These are phyloP conservation scores for Octodon degus DNA, from an alignment of 2,113 vertebrate genomes.

Conservation along the genomic window DNA sequence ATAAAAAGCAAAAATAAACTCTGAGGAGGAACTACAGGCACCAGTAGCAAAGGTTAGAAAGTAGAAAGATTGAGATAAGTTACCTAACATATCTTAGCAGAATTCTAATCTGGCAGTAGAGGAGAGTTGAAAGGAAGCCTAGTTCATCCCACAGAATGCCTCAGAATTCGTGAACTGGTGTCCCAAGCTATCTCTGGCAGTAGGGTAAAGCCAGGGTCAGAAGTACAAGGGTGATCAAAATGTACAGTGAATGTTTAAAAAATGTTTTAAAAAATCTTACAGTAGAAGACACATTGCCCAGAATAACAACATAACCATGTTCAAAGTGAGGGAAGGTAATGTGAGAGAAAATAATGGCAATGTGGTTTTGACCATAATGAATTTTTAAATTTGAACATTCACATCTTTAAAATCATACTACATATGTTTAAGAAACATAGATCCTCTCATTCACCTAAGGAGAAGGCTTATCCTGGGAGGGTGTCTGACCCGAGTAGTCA, in stretches of 20 bases:
- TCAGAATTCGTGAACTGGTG: neutral
- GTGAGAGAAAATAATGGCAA: neutral
- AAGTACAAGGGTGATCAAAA: neutral
- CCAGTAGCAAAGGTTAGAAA: slow-evolving; percentile 25
- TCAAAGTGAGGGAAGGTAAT: neutral
- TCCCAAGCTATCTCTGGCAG: neutral
- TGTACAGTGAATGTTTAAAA: neutral
- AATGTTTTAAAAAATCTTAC: neutral
- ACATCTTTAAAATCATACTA: neutral
- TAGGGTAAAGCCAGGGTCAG: neutral
- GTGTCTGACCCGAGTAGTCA: neutral
- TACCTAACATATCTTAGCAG: neutral
- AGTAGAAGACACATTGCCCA: neutral
- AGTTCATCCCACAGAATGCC: neutral
- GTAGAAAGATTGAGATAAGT: slow-evolving; percentile 20
- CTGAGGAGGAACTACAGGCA: neutral
- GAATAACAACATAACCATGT: neutral
- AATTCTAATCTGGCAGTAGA: slow-evolving; percentile 5
- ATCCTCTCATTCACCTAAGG: neutral
- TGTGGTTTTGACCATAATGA: neutral
- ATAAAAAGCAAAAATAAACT: slow-evolving; percentile 17
- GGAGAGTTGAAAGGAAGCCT: neutral
- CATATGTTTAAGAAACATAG: slow-evolving; percentile 15
- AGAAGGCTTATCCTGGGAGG: neutral
- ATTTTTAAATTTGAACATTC: neutral